Conservation (phyloP, 2,113 vertebrate species). For the Panthera tigris region DNA sequence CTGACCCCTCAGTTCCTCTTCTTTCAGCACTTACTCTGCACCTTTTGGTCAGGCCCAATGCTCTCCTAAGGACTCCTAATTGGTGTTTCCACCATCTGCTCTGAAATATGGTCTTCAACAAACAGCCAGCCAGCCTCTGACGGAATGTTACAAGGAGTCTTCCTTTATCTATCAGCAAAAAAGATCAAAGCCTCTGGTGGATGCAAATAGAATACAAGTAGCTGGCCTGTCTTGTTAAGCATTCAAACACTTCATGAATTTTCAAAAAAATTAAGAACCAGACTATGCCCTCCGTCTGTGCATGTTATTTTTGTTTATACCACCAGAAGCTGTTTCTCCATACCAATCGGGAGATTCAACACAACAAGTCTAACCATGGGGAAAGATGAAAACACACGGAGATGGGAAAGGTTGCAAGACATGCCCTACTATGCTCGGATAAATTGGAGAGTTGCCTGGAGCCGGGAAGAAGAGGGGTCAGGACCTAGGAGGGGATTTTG, state of each 20-base stretch:
- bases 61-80: neutral
- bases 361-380: neutral
- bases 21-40: neutral
- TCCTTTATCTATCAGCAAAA: neutral
- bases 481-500: too few relatives aligned
- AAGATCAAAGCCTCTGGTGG: neutral
- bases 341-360: neutral
- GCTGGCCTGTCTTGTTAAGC: neutral
- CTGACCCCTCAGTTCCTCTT: neutral
- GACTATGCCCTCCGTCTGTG: neutral
- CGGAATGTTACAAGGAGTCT: neutral
- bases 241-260: conserved; percentile 26
- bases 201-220: neutral
- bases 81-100: neutral
- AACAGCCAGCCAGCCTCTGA: neutral
- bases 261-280: conserved; percentile 11
- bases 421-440: neutral
- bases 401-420: neutral
- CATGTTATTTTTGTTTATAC: neutral
- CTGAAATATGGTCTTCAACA: neutral
- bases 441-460: neutral
- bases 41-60: neutral
- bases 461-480: neutral
- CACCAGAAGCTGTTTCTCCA: neutral
- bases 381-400: neutral